Percentiles rank a stretch among this genome's conserved stretches.
Conservation (phyloP, 2,797 vertebrate genomes). For the Garrulus glandarius region DNA sequence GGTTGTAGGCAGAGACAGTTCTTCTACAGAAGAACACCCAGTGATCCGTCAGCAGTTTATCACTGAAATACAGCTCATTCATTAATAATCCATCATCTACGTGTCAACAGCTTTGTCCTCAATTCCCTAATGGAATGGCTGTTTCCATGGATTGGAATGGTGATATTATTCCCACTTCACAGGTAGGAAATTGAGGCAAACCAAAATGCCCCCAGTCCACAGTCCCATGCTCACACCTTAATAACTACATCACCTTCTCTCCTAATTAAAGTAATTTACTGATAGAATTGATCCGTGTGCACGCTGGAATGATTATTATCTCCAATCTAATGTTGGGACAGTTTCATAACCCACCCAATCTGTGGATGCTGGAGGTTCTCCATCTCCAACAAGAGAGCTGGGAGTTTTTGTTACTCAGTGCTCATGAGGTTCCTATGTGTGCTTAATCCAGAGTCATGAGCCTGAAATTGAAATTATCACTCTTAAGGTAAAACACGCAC, state of each 20-base stretch:
- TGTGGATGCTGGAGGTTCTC: background rate
- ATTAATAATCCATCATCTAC: background rate
- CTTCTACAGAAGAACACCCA: background rate
- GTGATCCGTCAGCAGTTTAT: background rate
- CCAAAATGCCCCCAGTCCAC: background rate
- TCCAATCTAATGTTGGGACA: background rate
- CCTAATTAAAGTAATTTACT: conserved; percentile 12
- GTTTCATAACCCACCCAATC: background rate
- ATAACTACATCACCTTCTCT: background rate
- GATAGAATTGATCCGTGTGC: conserved; percentile 18
- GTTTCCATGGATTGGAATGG: background rate
- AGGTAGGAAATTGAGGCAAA: conserved; percentile 13
- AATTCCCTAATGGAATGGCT: background rate
- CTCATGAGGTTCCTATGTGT: background rate
- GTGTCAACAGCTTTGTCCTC: background rate
- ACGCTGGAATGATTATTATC: background rate
- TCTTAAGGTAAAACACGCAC: background rate
- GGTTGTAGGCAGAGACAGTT: background rate
- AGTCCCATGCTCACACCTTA: background rate
- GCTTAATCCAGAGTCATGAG: background rate
- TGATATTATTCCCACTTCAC: background rate
- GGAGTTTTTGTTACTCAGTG: background rate
- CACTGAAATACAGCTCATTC: background rate
- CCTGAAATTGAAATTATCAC: background rate
- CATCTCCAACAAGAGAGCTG: background rate